phyloP scores from a whole-genome alignment of 2,888 invertebrate genomes.

The Rhopalosiphum nymphaeae region DNA sequence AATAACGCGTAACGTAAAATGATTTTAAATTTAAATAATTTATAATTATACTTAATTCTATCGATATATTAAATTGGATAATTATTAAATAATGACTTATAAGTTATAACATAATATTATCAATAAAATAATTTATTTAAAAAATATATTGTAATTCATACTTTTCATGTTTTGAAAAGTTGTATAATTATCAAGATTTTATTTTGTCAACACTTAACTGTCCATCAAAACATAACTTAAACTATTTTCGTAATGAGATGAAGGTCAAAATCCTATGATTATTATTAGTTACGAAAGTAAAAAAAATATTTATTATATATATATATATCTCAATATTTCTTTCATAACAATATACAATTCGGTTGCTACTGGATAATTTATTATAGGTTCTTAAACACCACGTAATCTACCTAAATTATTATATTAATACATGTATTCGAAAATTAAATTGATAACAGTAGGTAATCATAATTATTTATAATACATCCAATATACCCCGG shows the following conservation, averaged over 20 bases:
- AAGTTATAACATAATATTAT: neutral
- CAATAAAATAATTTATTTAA: neutral
- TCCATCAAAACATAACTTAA: neutral
- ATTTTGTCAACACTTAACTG: neutral
- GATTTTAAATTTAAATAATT: neutral
- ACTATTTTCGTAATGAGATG: neutral
- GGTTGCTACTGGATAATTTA: neutral
- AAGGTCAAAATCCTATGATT: conserved; percentile 11
- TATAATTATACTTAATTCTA: neutral
- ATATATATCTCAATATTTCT: neutral
- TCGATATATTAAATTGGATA: neutral
- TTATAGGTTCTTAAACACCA: neutral
- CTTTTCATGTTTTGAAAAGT: neutral
- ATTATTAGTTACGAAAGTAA: neutral
- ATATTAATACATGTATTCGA: neutral
- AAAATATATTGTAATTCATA: neutral
- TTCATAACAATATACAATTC: neutral
- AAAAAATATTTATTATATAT: neutral
- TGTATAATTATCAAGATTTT: neutral
- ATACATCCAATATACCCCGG: neutral
- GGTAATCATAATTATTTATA: neutral
- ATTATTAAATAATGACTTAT: neutral
- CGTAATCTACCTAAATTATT: neutral
- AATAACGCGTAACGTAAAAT: neutral
- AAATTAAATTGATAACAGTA: neutral